Conservation (phyloP, 2,797 vertebrate species). For the Anas georgica region DNA sequence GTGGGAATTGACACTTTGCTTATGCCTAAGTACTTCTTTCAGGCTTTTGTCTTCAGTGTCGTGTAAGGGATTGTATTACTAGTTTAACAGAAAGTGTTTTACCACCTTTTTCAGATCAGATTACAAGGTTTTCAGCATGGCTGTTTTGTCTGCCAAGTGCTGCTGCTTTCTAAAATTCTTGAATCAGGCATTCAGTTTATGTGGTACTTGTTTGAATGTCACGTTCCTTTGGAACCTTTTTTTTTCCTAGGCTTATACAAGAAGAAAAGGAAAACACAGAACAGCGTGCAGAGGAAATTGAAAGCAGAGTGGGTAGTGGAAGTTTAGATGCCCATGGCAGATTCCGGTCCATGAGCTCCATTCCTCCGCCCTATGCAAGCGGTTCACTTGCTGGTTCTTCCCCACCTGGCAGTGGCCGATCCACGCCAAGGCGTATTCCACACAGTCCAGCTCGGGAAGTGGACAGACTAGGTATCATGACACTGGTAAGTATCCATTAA, state of each 20-base stretch:
- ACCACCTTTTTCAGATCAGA: background rate
- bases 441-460: slow-evolving; percentile 92
- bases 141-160: background rate
- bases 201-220: fast-evolving
- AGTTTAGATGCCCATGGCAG: slow-evolving; percentile 84
- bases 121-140: background rate
- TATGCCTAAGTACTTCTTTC: background rate
- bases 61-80: background rate
- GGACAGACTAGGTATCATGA: slow-evolving; percentile 95
- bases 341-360: slow-evolving; percentile 88
- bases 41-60: background rate
- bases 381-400: slow-evolving; percentile 84
- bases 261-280: slow-evolving; percentile 97
- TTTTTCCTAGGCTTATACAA: slow-evolving; percentile 88
- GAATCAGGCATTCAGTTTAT: background rate
- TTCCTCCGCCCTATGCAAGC: slow-evolving; percentile 80
- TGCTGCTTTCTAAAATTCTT: background rate
- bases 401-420: slow-evolving; percentile 90
- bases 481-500: slow-evolving; percentile 82
- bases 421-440: slow-evolving; percentile 88
- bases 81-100: background rate
- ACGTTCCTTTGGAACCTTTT: background rate
- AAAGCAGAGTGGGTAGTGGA: slow-evolving; percentile 89
- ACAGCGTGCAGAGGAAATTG: slow-evolving; percentile 94
- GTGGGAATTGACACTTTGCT: background rate